Base-by-base conservation (phyloP, 2,797 vertebrate species). In the Sardinella longiceps region DNA sequence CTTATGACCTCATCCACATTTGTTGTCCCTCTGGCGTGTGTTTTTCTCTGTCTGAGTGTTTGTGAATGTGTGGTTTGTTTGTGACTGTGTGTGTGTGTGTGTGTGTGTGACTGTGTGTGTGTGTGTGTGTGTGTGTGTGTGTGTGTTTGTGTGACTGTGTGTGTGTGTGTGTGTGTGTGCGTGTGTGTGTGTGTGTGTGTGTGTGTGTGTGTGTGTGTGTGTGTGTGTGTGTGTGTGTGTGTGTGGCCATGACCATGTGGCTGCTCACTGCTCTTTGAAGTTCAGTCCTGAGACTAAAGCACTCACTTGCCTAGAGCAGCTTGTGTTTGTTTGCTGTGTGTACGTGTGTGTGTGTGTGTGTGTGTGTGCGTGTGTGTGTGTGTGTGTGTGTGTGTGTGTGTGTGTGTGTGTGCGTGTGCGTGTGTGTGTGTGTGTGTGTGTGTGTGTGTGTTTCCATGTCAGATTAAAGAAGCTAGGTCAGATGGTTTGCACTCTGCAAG, bases 341-440 rank as follows among this genome's bases (percentile, higher is more conserved):
- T n/a, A n/a, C n/a, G n/a, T n/a, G 80, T 81, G 45, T 81, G 48
- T 51, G 80, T 18, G 45, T 45, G 45, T 45, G 45, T 45, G 45
- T 45, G 45, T 45, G 45, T 45, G 45, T 3, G 45, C 45, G 9
- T n/a, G n/a, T n/a, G 45, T 9, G 3, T 45, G 3, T 45, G 45
- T 45, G 3, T 45, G 45, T 45, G 45, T 45, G 45, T 9, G 45
- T 50, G 46, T 81, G 45, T 81, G 50, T 53, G 81, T 81, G 80
- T 81, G 80, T 51, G 80, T 50, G 80, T 51, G 80, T 33, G 48
- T 53, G 48, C 30, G 80, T 51, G 80, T 51, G 46, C 30, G 80
- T 5, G 80, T 81, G 48, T 81, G 81, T 7, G 81, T 18, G 51
- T 3, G 11, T 12, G 11, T 12, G 53, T 56, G 12, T 56, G 53